Evolutionary conservation across 2,888 invertebrate genomes (phyloP), one percentile per base, ranked within the genome.

Genomic region (Sminthurinus aureus): DNA sequence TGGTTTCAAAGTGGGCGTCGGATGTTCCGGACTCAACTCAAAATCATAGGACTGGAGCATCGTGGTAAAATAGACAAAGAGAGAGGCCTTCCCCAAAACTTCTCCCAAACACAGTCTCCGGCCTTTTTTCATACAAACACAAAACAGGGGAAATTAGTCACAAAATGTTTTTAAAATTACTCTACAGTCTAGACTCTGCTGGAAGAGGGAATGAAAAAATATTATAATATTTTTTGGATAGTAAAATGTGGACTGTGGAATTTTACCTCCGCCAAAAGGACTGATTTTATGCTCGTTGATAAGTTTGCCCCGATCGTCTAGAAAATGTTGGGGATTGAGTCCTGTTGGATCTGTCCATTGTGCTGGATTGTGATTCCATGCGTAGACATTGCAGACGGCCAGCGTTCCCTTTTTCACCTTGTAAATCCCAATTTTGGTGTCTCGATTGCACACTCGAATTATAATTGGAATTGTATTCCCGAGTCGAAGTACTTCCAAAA

Each of bases 291-390:
- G 82, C 9, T 83, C 66, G 69, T 88, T 88, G 12, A 85, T 67
- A 13, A 88, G 82, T n/a, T 84, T 84, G 24, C 84, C 85, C 0
- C 81, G 83, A 4, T 52, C n/a, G 52, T 79, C 81, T 12, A 88
- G 74, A 76, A 88, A 88, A 52, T 87, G 38, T 38, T 86, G 81
- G 12, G 88, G 88, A 12, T 79, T 77, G 71, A 88, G 87, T 20
- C 73, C 74, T 1, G 22, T 6, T 0, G 88, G 88, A 26, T 86
- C 75, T 6, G 24, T 18, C 86, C 85, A 87, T 4, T 83, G 51
- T 13, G 83, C 38, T 0, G 71, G 22, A 71, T 83, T 84, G 73
- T 82, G 81, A 58, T 87, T 86, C 8, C 82, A 58, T 13, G 82
- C 82, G 26, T 83, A 84, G 13, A 83, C 13, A 64, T 86, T 87